Evolutionary conservation across 2,888 invertebrate species (phyloP).

Genomic region (Petrolisthes manimaculis): DNA sequence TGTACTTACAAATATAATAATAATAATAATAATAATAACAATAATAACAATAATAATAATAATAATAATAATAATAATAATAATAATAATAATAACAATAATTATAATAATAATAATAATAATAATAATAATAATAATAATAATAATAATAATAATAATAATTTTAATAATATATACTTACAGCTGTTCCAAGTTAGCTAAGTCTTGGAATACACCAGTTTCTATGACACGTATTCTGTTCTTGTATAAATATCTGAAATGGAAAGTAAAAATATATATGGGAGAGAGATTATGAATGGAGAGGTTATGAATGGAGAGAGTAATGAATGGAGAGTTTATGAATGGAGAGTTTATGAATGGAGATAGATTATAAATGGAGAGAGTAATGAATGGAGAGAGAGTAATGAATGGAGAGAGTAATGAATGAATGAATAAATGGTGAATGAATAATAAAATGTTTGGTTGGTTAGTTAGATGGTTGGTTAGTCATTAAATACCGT

Average conservation of each 20-base stretch:
- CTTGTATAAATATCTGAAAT: slow-evolving; percentile 81
- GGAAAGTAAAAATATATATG: background rate
- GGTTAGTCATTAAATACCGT: no score
- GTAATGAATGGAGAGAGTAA: background rate
- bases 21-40: no score
- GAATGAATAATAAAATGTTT: background rate
- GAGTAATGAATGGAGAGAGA: no score
- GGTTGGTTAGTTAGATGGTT: background rate
- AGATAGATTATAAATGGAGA: no score
- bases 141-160: no score
- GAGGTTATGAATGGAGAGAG: background rate
- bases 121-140: no score
- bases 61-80: background rate
- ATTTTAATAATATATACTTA: slow-evolving; percentile 75
- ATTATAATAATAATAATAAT: background rate
- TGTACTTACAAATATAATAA: no score
- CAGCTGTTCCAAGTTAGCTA: slow-evolving; percentile 84
- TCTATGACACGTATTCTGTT: slow-evolving; percentile 85
- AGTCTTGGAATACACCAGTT: slow-evolving; percentile 79
- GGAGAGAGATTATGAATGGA: background rate
- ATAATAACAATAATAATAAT: background rate
- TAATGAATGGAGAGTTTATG: background rate
- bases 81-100: slow-evolving; percentile 7
- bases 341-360: no score
- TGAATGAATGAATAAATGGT: background rate